Evolutionary conservation across 2,888 invertebrate genomes (phyloP), one percentile per base, ranked within the genome.

Genomic region (Cataglyphis cursor): DNA sequence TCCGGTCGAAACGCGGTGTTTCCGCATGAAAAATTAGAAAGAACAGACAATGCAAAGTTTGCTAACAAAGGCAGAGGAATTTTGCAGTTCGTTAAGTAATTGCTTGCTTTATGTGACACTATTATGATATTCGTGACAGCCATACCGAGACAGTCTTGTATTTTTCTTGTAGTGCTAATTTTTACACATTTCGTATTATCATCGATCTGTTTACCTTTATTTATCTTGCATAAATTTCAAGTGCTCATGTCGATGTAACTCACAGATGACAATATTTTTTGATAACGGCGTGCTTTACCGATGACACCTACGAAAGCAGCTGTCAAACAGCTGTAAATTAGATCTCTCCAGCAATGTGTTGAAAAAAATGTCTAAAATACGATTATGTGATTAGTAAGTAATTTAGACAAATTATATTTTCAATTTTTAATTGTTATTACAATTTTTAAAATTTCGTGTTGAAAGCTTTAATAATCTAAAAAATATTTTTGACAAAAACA

Each of bases 161-260:
- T 70, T 84, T 68, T 12, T 51, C 35, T 70, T 70, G 54, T 21
- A 31, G 54, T 72, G 84, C 51, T 85, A 85, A 85, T 85, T 83
- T 31, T 84, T 73, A 24, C 44, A 57, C 84, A 59, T 57, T 51
- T 72, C 21, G 74, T 57, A 59, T 70, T 70, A 70, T 68, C 74
- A 48, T 28, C n/a, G 35, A 66, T 6, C 35, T 5, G 35, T 85
- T 81, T 84, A 65, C 41, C 65, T 87, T 51, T 85, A 84, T 90
- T 90, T 89, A 85, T 82, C 65, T 76, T 65, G 86, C 66, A 86
- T 84, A 87, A 90, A 87, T 87, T 85, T 84, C 78, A 87, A 84
- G 81, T 84, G 78, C 65, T 73, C 31, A 35, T 57, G 72, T 68
- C 41, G 8, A 64, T 65, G 5, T 0, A 44, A 48, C 4, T 18